Percentiles rank a stretch among this genome's conserved stretches.
phyloP scores from a whole-genome alignment of 2,113 vertebrate genomes.

The Tenebrosternarchus preto region DNA sequence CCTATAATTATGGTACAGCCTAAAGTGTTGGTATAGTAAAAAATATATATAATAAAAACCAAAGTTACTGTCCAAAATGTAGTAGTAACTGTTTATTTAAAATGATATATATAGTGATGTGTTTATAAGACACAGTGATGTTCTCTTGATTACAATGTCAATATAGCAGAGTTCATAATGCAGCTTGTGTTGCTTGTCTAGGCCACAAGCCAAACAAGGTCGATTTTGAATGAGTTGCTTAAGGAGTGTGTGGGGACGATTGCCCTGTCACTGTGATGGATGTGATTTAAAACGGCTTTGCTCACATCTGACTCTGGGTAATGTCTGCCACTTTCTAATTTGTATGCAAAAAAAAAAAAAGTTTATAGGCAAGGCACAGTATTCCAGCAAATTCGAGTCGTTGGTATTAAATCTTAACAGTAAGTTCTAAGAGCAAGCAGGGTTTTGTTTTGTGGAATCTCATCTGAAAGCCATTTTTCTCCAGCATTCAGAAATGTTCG shows the following conservation, averaged over 20 bases:
- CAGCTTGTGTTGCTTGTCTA: constrained; percentile 27
- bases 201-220: constrained; percentile 8
- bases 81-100: background rate
- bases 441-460: background rate
- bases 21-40: too few relatives aligned
- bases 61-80: background rate
- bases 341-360: background rate
- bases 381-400: background rate
- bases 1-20: background rate
- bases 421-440: too few relatives aligned
- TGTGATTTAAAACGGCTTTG: constrained; percentile 32
- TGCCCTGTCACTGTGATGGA: constrained; percentile 63
- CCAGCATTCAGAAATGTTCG: background rate
- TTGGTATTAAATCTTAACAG: too few relatives aligned
- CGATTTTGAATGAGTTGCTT: constrained; percentile 54
- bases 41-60: too few relatives aligned
- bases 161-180: background rate
- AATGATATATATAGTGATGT: too few relatives aligned
- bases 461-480: background rate
- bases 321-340: background rate
- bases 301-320: background rate
- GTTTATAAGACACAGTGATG: background rate
- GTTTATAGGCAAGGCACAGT: background rate
- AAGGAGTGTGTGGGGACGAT: constrained; percentile 59
- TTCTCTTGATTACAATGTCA: constrained; percentile 49